These are phyloP conservation scores for Lathamus discolor DNA, from an alignment of 2,113 vertebrate species.

Conservation along the genomic window DNA sequence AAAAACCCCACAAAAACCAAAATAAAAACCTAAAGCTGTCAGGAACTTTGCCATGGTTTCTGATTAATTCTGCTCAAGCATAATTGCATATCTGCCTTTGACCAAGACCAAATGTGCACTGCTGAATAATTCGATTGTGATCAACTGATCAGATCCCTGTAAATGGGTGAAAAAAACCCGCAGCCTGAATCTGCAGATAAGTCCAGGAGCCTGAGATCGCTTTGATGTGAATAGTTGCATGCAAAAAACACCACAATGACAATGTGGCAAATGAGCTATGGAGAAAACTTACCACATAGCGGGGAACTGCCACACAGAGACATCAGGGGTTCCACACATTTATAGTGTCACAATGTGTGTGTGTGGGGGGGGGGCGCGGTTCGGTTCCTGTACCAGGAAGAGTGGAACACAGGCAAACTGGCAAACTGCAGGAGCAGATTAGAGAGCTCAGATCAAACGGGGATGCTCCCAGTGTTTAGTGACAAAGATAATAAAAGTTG, in stretches of 20 bases:
- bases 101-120: not conserved
- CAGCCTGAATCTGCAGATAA: not conserved
- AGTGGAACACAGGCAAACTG: not conserved
- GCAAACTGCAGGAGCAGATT: not conserved
- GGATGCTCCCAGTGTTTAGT: not conserved
- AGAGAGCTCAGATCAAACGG: not conserved
- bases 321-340: not conserved
- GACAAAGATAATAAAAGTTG: not conserved
- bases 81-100: not conserved
- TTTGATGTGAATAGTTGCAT: not conserved
- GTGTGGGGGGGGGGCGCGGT: not conserved
- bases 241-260: not conserved
- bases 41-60: not conserved
- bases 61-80: not conserved
- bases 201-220: not conserved
- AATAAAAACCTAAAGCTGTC: not conserved
- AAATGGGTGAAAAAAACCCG: not conserved
- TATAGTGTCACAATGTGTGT: not conserved
- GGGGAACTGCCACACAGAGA: not conserved
- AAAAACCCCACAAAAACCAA: not conserved
- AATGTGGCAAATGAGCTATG: not conserved
- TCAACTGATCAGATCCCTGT: not conserved
- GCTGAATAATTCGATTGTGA: not conserved
- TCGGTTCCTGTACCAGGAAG: too few relatives aligned
- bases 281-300: not conserved